Percentiles rank a stretch among this genome's conserved stretches.
These are phyloP conservation scores for Augiades crinisus DNA, from an alignment of 2,888 invertebrate genomes.

Conservation along the genomic window DNA sequence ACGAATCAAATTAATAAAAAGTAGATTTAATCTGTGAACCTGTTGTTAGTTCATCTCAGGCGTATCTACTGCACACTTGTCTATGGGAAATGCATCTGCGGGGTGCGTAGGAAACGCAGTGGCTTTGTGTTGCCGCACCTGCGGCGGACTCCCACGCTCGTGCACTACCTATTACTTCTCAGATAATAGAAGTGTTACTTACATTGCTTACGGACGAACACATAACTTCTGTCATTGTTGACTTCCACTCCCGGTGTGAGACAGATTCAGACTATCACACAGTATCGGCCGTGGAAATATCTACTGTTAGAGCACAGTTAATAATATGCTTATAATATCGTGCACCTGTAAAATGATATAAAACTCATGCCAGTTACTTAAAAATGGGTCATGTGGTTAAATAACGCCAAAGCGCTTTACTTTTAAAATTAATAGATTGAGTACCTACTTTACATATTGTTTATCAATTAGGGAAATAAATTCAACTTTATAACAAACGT, in stretches of 20 bases:
- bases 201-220: slow-evolving; percentile 16
- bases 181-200: slow-evolving; percentile 28
- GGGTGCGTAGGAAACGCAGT: slow-evolving; percentile 55
- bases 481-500: no score
- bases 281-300: neutral
- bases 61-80: slow-evolving; percentile 26
- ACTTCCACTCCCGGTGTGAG: slow-evolving; percentile 11
- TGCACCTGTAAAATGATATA: no score
- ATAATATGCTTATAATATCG: neutral
- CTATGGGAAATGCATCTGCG: slow-evolving; percentile 63
- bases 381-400: no score
- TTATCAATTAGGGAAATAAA: no score
- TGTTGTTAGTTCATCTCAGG: slow-evolving; percentile 1
- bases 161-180: slow-evolving; percentile 39
- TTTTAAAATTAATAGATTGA: no score
- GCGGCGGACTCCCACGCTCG: slow-evolving; percentile 72
- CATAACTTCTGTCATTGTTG: slow-evolving; percentile 22
- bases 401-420: no score
- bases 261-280: slow-evolving; percentile 2
- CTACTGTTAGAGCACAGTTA: neutral
- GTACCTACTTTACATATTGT: no score
- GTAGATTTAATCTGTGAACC: neutral
- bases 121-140: slow-evolving; percentile 60
- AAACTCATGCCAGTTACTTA: no score
- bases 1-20: no score